Evolutionary conservation across 2,888 invertebrate species (phyloP).

Genomic region (Phorcus lineatus): DNA sequence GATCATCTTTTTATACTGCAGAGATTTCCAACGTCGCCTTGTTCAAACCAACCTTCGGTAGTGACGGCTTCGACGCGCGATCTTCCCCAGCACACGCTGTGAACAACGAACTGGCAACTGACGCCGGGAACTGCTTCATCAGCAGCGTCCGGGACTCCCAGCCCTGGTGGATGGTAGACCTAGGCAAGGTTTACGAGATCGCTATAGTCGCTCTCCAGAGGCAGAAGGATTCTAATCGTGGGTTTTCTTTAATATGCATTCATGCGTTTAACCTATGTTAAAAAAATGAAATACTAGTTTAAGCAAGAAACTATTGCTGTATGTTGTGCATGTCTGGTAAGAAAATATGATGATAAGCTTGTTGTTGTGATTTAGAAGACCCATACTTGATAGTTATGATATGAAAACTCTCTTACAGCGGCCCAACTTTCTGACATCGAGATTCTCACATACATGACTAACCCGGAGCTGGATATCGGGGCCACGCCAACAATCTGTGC

Average conservation of each 20-base stretch:
- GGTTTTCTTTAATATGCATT: not conserved
- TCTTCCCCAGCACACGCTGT: not conserved
- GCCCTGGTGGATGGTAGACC: conserved; percentile 22
- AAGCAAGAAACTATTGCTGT: no score
- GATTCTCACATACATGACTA: not conserved
- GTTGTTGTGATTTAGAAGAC: no score
- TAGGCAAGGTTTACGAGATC: not conserved
- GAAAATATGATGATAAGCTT: no score
- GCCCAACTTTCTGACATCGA: not conserved
- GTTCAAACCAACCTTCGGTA: not conserved
- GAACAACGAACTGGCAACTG: not conserved
- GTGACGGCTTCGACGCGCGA: not conserved
- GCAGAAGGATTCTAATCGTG: not conserved
- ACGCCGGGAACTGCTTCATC: not conserved
- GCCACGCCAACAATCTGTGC: not conserved
- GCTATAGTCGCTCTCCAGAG: not conserved
- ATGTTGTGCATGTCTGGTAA: no score
- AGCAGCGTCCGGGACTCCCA: not conserved
- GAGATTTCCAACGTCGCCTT: not conserved
- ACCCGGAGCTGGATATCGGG: not conserved
- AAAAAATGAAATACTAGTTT: no score
- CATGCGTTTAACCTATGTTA: no score
- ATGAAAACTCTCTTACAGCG: not conserved
- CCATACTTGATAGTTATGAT: no score
- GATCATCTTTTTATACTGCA: not conserved